These are phyloP conservation scores for Oplegnathus fasciatus DNA, from an alignment of 2,113 vertebrate genomes.

Conservation along the genomic window DNA sequence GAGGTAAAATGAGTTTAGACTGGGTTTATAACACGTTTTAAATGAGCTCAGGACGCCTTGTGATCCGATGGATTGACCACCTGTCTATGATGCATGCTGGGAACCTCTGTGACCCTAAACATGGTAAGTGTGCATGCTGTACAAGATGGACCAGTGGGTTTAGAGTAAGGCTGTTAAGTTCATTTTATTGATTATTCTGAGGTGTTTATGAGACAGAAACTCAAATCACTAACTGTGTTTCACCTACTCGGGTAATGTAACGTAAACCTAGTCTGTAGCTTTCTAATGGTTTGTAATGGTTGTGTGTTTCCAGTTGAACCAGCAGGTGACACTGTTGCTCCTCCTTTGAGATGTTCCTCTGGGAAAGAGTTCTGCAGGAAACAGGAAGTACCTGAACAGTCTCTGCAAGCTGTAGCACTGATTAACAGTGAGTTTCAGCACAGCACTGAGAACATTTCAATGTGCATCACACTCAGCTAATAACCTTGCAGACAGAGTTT, in stretches of 20 bases:
- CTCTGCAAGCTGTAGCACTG: not conserved
- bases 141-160: not conserved
- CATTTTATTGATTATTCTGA: not conserved
- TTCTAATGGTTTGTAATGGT: not conserved
- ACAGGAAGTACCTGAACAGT: constrained; percentile 3
- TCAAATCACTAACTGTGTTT: no score
- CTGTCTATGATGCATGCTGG: not conserved
- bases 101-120: not conserved
- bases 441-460: not conserved
- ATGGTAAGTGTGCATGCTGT: not conserved
- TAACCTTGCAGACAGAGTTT: not conserved
- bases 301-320: constrained; percentile 8
- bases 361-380: not conserved
- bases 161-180: no score
- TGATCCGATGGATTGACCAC: not conserved
- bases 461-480: not conserved
- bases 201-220: no score
- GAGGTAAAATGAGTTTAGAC: not conserved
- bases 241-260: no score
- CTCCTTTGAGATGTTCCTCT: not conserved
- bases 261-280: not conserved
- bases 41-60: not conserved
- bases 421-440: not conserved
- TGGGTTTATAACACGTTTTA: not conserved
- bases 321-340: constrained; percentile 42